Percentiles rank a stretch among this genome's conserved stretches.
Conservation (phyloP, 2,113 vertebrate species). For the Oryzias celebensis region DNA sequence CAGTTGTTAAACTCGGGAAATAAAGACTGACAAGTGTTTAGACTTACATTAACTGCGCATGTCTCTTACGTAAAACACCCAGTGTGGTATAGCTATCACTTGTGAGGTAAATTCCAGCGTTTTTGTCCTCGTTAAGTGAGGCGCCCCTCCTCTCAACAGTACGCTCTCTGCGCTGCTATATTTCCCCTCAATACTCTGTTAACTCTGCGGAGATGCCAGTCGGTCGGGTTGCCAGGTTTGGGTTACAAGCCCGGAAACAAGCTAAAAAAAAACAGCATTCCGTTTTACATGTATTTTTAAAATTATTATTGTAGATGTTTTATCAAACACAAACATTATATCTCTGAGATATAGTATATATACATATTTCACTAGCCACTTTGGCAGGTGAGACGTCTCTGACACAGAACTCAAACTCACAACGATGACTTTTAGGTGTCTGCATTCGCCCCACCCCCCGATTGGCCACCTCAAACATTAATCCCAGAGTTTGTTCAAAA, state of each 20-base stretch:
- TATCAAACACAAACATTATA: too few species aligned
- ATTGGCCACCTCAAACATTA: too few species aligned
- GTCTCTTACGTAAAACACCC: background rate
- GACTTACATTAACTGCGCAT: constrained; percentile 49
- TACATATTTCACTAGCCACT: too few species aligned
- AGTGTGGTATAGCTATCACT: constrained; percentile 1
- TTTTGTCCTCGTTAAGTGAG: constrained; percentile 3
- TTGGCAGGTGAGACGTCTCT: too few species aligned
- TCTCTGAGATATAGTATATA: too few species aligned
- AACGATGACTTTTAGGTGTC: too few species aligned
- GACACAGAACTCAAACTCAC: too few species aligned
- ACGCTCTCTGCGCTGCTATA: constrained; percentile 21
- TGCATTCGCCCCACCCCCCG: too few species aligned
- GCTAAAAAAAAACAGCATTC: background rate
- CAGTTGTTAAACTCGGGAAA: constrained; percentile 57
- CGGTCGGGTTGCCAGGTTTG: constrained; percentile 64
- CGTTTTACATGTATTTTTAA: background rate
- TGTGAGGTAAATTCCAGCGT: background rate
- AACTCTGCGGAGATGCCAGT: constrained; percentile 9
- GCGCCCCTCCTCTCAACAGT: constrained; percentile 12
- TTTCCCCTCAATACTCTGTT: constrained; percentile 41
- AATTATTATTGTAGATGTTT: background rate
- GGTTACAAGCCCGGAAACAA: constrained; percentile 25
- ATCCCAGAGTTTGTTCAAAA: too few species aligned
- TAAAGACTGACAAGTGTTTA: constrained; percentile 31